Percentiles rank a stretch among this genome's conserved stretches.
These are phyloP conservation scores for Diadophis punctatus DNA, from an alignment of 2,113 vertebrate species.

Conservation along the genomic window DNA sequence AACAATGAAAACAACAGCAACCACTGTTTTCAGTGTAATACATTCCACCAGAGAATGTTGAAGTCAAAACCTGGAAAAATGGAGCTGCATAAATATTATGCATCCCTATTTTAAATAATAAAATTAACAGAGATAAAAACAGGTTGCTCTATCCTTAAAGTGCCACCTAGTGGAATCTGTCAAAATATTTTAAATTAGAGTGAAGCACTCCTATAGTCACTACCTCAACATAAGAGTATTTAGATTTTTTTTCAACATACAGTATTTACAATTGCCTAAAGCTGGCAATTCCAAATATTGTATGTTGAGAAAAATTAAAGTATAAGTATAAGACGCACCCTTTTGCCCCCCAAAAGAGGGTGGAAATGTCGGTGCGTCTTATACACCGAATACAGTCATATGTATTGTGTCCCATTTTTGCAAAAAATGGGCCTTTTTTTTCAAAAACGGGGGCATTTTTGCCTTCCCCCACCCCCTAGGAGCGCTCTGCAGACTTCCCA, in stretches of 20 bases:
- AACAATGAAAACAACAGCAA: background rate
- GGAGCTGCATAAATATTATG: slow-evolving; percentile 6
- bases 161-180: slow-evolving; percentile 71
- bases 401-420: too few relatives aligned
- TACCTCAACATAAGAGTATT: background rate
- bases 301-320: background rate
- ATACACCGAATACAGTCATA: too few relatives aligned
- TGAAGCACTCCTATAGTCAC: background rate
- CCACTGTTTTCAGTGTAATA: slow-evolving; percentile 13
- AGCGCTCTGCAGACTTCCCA: too few relatives aligned
- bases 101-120: background rate
- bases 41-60: background rate
- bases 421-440: too few relatives aligned
- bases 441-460: too few relatives aligned
- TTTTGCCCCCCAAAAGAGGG: too few relatives aligned
- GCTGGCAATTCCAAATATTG: background rate
- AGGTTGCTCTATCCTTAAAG: slow-evolving; percentile 58
- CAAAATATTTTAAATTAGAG: background rate
- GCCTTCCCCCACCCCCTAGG: too few relatives aligned
- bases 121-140: background rate
- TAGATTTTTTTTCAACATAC: background rate
- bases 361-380: too few relatives aligned
- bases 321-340: too few relatives aligned
- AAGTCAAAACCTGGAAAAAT: background rate
- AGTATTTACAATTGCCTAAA: background rate